Evolutionary conservation across 2,888 invertebrate genomes (phyloP).

Genomic region (Apantesis nais): DNA sequence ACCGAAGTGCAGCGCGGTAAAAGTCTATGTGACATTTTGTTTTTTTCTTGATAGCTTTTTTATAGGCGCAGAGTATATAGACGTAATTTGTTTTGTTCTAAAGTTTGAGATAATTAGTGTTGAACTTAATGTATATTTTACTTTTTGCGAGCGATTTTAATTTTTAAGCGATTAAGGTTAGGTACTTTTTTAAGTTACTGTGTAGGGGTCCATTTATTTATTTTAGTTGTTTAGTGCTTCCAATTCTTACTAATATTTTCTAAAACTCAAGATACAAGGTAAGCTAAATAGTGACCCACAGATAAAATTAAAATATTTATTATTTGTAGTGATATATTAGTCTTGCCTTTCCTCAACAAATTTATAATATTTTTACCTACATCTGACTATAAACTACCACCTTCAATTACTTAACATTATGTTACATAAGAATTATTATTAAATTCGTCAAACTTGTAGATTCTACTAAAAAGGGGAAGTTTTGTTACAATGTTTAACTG

Average conservation of each 20-base stretch:
- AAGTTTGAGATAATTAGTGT: background rate
- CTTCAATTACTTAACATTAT: background rate
- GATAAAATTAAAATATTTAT: background rate
- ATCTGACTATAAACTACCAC: background rate
- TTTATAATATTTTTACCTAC: too few species aligned
- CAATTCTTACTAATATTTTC: background rate
- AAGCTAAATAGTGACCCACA: background rate
- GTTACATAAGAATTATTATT: too few species aligned
- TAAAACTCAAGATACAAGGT: background rate
- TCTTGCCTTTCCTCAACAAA: background rate
- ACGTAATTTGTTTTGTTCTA: background rate
- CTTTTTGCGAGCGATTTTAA: too few species aligned
- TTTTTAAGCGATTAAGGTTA: too few species aligned
- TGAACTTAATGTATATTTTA: background rate
- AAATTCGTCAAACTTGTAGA: background rate
- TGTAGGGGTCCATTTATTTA: background rate
- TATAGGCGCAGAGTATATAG: background rate
- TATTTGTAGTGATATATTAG: background rate
- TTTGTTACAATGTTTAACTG: background rate
- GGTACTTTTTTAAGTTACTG: background rate
- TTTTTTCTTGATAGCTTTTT: constrained; percentile 8
- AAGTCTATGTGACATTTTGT: constrained; percentile 58
- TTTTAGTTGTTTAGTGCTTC: background rate
- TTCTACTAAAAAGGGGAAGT: too few species aligned
- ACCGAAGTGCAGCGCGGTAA: constrained; percentile 55